A percentile compares a stretch with the other conserved stretches of the same genome.
phyloP scores from a whole-genome alignment of 2,888 invertebrate genomes.

The Xestia ashworthii region DNA sequence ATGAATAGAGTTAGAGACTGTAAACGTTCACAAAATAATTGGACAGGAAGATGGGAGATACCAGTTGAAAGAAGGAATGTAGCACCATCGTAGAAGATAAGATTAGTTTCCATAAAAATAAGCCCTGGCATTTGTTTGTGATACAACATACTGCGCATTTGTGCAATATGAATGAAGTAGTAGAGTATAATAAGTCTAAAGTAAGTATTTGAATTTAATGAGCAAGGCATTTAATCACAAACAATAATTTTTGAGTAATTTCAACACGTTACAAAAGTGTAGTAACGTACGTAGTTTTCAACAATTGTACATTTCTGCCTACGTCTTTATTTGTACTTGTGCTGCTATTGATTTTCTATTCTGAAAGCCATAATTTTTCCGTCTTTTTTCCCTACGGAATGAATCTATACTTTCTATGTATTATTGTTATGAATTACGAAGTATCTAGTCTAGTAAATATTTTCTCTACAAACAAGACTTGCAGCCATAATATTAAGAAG shows the following conservation, averaged over 20 bases:
- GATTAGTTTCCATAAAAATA: conserved; percentile 33
- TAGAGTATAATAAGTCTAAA: conserved; percentile 29
- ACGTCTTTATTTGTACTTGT: background rate
- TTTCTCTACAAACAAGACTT: conserved; percentile 64
- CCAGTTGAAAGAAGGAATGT: conserved; percentile 90
- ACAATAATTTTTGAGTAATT: conserved; percentile 5
- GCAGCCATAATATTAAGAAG: conserved; percentile 81
- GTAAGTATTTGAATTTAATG: conserved; percentile 37
- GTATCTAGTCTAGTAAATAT: conserved; percentile 67
- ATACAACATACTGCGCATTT: conserved; percentile 56
- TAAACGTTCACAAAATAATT: conserved; percentile 80
- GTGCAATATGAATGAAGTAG: conserved; percentile 61
- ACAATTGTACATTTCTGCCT: background rate
- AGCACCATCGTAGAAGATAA: conserved; percentile 70
- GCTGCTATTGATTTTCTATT: conserved; percentile 7
- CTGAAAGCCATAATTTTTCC: background rate
- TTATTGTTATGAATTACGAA: conserved; percentile 58
- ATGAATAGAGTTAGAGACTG: conserved; percentile 92
- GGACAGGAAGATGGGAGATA: conserved; percentile 89
- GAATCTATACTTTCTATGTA: background rate
- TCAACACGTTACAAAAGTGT: background rate
- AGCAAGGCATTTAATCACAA: conserved; percentile 49
- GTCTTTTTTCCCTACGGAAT: conserved; percentile 5
- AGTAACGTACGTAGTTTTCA: conserved; percentile 12
- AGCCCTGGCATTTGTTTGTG: conserved; percentile 61